Evolutionary conservation across 2,888 invertebrate species (phyloP).

Genomic region (Flexamia atlantica): DNA sequence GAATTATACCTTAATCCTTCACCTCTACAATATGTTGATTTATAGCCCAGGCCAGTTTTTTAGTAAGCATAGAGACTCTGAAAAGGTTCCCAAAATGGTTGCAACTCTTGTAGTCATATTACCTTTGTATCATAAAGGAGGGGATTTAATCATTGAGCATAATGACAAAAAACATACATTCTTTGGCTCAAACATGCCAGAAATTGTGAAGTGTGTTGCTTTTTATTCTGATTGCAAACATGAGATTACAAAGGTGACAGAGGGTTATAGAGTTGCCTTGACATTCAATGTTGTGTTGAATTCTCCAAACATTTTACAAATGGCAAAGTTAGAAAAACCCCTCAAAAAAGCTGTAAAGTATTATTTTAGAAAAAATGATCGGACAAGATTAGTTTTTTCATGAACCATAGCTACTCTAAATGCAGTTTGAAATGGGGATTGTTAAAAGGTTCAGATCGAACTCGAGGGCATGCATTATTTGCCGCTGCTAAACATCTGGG

Average conservation of each 20-base stretch:
- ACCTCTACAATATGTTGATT: conserved; percentile 32
- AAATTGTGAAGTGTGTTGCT: conserved; percentile 5
- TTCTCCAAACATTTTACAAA: neutral
- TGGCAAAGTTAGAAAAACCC: neutral
- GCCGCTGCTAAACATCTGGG: neutral
- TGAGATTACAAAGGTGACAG: neutral
- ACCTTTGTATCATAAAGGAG: neutral
- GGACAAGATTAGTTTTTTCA: neutral
- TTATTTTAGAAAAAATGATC: neutral
- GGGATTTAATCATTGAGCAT: conserved; percentile 15
- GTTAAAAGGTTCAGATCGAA: conserved; percentile 14
- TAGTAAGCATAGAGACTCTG: conserved; percentile 22
- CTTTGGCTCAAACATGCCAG: neutral
- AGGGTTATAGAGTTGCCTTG: neutral
- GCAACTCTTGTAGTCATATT: conserved; percentile 18
- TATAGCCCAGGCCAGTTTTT: conserved; percentile 36
- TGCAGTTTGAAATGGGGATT: conserved; percentile 13
- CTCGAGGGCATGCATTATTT: conserved; percentile 4
- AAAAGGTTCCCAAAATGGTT: conserved; percentile 8
- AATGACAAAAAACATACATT: neutral
- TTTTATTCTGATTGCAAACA: conserved; percentile 30
- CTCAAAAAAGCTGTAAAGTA: neutral
- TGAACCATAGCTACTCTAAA: conserved; percentile 8
- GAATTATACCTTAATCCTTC: neutral
- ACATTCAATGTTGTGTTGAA: neutral